Percentiles rank a stretch among this genome's conserved stretches.
phyloP scores from a whole-genome alignment of 2,797 vertebrate genomes.

The Anguilla anguilla region DNA sequence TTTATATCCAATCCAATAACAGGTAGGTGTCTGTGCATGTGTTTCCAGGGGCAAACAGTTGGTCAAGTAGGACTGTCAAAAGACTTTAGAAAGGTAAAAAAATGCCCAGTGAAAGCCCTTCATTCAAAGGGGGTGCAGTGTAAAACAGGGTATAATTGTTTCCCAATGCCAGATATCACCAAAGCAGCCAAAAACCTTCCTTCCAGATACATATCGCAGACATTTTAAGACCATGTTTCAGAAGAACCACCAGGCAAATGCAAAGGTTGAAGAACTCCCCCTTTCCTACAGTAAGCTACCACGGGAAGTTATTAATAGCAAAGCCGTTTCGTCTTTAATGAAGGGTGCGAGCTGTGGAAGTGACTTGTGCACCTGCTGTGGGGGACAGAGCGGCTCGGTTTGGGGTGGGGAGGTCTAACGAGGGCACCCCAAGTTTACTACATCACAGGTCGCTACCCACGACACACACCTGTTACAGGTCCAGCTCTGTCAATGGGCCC shows the following conservation, averaged over 20 bases:
- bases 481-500: not conserved
- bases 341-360: not conserved
- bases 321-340: not conserved
- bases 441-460: not conserved
- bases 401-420: not conserved
- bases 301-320: not conserved
- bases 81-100: not conserved
- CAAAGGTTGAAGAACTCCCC: not conserved
- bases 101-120: not conserved
- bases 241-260: not conserved
- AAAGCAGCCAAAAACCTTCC: not conserved
- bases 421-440: too few species aligned
- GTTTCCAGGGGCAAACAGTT: not conserved
- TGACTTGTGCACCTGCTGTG: not conserved
- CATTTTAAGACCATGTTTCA: not conserved
- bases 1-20: not conserved
- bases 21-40: not conserved
- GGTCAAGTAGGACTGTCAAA: not conserved
- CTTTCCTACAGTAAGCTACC: not conserved
- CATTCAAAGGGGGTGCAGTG: not conserved
- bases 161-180: not conserved
- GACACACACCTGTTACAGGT: not conserved
- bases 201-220: not conserved
- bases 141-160: not conserved
- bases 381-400: not conserved